A percentile compares a stretch with the other conserved stretches of the same genome.
phyloP scores from a whole-genome alignment of 2,888 invertebrate species.

The Hipparchia sbordonii region DNA sequence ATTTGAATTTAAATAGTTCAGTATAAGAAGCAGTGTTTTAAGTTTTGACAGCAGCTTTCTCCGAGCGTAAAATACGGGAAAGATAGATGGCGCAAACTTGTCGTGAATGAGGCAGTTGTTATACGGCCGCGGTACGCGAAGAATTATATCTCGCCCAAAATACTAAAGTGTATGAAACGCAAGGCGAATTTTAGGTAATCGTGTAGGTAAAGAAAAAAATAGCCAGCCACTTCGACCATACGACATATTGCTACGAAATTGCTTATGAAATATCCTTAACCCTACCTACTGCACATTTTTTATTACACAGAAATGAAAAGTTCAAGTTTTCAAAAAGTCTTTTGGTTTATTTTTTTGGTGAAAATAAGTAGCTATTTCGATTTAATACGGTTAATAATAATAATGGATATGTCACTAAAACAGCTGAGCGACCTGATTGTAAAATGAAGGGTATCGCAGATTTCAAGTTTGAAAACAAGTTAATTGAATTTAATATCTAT shows the following conservation, averaged over 20 bases:
- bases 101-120: conserved; percentile 34
- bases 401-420: too few species aligned
- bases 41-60: conserved; percentile 36
- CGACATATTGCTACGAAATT: neutral
- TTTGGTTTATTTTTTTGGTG: neutral
- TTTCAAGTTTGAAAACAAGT: too few species aligned
- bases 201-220: neutral
- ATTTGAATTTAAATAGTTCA: neutral
- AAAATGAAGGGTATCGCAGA: too few species aligned
- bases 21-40: conserved; percentile 29
- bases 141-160: conserved; percentile 29
- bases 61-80: conserved; percentile 21
- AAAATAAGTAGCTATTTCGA: too few species aligned
- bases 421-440: too few species aligned
- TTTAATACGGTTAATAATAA: too few species aligned
- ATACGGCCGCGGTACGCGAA: conserved; percentile 21
- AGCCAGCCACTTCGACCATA: neutral
- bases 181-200: neutral
- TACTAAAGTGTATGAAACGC: conserved; percentile 9
- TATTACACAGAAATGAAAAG: too few species aligned
- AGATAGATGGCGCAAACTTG: conserved; percentile 37
- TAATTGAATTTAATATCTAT: too few species aligned
- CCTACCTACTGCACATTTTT: too few species aligned
- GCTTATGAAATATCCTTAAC: neutral
- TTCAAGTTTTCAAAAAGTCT: neutral